phyloP scores from a whole-genome alignment of 2,888 invertebrate species.

The Thumatha senex region DNA sequence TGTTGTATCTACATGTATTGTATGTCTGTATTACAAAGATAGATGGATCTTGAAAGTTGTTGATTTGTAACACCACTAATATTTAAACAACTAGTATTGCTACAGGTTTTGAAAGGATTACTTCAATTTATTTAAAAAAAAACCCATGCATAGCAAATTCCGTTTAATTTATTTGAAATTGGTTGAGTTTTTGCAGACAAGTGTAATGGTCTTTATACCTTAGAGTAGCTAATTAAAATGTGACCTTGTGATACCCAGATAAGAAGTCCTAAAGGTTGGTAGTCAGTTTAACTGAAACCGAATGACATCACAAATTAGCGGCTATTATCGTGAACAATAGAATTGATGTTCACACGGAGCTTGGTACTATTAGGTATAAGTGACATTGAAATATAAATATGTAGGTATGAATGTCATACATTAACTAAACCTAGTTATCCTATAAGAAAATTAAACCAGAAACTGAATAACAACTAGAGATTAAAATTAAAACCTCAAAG shows the following conservation, averaged over 20 bases:
- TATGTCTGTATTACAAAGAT: too few species aligned
- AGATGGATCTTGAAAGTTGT: too few species aligned
- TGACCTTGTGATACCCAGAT: slow-evolving; percentile 25
- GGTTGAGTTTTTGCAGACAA: not conserved
- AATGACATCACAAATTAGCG: slow-evolving; percentile 43
- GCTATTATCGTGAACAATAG: slow-evolving; percentile 61
- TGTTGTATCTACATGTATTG: too few species aligned
- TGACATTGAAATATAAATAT: slow-evolving; percentile 38
- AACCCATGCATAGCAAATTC: not conserved
- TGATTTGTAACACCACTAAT: too few species aligned
- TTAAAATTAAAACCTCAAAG: too few species aligned
- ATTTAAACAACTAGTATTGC: too few species aligned
- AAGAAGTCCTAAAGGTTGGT: slow-evolving; percentile 14
- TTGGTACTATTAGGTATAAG: slow-evolving; percentile 17
- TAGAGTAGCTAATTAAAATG: slow-evolving; percentile 13
- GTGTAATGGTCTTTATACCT: slow-evolving; percentile 7
- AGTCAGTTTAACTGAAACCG: slow-evolving; percentile 13
- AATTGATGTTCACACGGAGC: slow-evolving; percentile 39
- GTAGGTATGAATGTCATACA: slow-evolving; percentile 13
- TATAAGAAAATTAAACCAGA: not conserved
- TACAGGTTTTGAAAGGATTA: too few species aligned
- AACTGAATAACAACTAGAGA: too few species aligned
- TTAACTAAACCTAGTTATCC: not conserved
- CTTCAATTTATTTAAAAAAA: not conserved
- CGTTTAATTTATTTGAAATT: slow-evolving; percentile 1